Evolutionary conservation across 2,113 vertebrate species (phyloP).

Genomic region (Eclectus roratus): DNA sequence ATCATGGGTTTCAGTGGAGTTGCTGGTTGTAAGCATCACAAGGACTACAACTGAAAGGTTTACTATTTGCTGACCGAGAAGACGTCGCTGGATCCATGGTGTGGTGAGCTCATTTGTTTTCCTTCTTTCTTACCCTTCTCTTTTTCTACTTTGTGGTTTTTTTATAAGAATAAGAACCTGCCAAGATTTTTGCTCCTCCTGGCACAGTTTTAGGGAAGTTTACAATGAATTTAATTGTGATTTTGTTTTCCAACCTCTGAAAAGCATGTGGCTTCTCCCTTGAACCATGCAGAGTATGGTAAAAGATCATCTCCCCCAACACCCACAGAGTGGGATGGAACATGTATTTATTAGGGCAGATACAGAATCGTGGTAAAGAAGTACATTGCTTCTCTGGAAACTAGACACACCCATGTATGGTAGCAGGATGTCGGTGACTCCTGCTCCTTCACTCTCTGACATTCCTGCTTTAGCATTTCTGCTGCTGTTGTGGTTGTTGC

Average conservation of each 20-base stretch:
- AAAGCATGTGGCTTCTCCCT: not conserved
- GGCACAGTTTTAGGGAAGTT: not conserved
- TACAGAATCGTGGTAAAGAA: not conserved
- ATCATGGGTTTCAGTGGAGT: not conserved
- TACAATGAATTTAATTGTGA: not conserved
- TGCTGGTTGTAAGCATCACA: not conserved
- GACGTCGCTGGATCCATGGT: not conserved
- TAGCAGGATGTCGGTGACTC: not conserved
- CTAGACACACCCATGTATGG: fast-evolving
- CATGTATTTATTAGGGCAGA: not conserved
- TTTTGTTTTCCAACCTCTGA: not conserved
- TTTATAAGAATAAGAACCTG: not conserved
- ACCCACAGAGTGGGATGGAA: not conserved
- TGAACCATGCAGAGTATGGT: not conserved
- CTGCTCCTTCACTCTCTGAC: not conserved
- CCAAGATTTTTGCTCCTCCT: not conserved
- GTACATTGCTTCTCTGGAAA: not conserved
- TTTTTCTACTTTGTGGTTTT: not conserved
- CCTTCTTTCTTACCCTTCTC: not conserved
- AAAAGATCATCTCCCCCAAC: not conserved
- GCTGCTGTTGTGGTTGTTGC: not conserved
- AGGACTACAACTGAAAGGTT: not conserved
- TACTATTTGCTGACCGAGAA: not conserved
- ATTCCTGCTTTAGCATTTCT: not conserved
- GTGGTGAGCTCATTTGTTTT: not conserved